Base-by-base conservation (phyloP, 2,888 invertebrate genomes). In the Gymnocheta viridis region DNA sequence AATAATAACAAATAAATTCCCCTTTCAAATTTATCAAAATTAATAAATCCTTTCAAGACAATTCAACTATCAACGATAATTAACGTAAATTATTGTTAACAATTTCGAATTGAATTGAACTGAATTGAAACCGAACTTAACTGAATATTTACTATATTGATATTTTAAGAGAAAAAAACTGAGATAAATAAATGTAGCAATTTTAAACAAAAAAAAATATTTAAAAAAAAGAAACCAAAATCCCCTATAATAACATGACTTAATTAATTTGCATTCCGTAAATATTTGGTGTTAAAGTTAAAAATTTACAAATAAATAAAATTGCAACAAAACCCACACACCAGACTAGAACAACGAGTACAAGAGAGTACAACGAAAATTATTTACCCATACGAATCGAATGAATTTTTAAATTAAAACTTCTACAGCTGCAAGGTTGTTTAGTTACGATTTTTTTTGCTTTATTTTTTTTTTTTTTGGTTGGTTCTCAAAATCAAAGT, bases 181-280 rank as follows among this genome's bases (percentile, higher is more conserved):
- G 22, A 32, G 47, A 29, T 14, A 58, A 58, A 44, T 79, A 79
- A 69, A 62, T 29, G 47, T 35, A 64, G 47, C 70, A 62, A 66
- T 73, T 73, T 73, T 35, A 41, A 19, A 24, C 3, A 22, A n/a
- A 22, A 54, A 17, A 44, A 29, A 41, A 49, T 51, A 19, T 22
- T n/a, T n/a, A 32, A 54, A 47, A 44, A 44, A 54, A 44, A 9
- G 2, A 32, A 74, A 54, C 24, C 14, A 74, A 69, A 69, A 54
- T 76, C 54, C 47, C 72, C 47, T 38, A 76, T 56, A 76, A 69
- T 41, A 80, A 83, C 83, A 83, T 80, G 83, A 72, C 83, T 83
- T 83, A 83, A 83, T 83, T 83, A 83, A 83, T 80, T 83, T 83
- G 76, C 83, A 83, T 83, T 83, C 83, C 83, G 64, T 41, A 83